Percentiles rank a stretch among this genome's conserved stretches.
Conservation (phyloP, 2,113 vertebrate species). For the Fulica atra region DNA sequence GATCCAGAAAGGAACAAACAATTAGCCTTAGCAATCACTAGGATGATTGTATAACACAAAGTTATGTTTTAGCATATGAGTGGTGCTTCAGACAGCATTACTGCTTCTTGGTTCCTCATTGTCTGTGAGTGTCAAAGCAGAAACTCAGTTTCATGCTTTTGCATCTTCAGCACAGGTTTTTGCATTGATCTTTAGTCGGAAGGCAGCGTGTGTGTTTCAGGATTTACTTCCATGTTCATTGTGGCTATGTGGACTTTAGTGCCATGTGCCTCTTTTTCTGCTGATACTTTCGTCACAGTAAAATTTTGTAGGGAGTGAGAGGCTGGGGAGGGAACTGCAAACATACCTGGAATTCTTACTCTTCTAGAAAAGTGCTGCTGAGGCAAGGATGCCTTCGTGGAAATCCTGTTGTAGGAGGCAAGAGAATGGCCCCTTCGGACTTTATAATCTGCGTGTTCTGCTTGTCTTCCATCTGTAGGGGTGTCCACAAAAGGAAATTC, state of each 20-base stretch:
- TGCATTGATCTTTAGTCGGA: neutral
- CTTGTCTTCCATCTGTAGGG: slow-evolving; percentile 64
- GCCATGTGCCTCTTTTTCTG: neutral
- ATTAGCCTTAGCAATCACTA: neutral
- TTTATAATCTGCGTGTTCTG: neutral
- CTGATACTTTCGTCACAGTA: neutral
- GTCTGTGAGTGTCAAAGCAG: neutral
- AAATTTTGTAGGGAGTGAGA: neutral
- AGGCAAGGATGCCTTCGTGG: neutral
- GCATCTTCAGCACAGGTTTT: neutral
- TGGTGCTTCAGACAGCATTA: neutral
- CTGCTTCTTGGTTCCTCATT: neutral
- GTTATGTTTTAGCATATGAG: neutral
- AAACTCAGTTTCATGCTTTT: neutral
- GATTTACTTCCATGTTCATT: neutral
- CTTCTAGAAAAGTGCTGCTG: neutral
- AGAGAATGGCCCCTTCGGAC: neutral
- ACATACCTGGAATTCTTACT: neutral
- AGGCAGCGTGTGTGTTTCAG: neutral
- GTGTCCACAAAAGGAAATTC: slow-evolving; percentile 69
- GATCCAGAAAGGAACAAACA: neutral
- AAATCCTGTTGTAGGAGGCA: neutral
- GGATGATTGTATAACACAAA: neutral
- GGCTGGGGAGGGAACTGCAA: neutral
- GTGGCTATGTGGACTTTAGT: neutral